Conservation (phyloP, 2,888 invertebrate genomes). For the Diarsia brunnea region DNA sequence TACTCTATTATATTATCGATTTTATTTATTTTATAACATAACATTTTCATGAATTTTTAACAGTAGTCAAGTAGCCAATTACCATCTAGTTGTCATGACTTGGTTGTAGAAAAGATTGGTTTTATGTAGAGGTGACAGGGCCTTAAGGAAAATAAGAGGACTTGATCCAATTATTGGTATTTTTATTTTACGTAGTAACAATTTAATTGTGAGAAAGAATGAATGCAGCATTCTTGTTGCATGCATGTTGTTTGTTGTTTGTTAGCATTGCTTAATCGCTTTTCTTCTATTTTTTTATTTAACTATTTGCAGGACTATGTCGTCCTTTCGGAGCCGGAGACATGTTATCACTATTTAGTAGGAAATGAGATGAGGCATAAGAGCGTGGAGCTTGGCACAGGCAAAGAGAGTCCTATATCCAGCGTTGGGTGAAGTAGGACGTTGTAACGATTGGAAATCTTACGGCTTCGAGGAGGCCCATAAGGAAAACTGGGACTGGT, state of each 20-base stretch:
- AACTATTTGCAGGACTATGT: slow-evolving; percentile 4
- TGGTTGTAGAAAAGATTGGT: not conserved
- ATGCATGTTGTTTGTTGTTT: too few relatives aligned
- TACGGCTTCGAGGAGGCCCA: not conserved
- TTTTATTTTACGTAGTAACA: not conserved
- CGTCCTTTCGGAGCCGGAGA: slow-evolving; percentile 16
- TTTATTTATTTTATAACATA: too few relatives aligned
- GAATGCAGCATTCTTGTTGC: not conserved
- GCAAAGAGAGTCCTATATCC: too few relatives aligned
- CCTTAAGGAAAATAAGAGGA: not conserved
- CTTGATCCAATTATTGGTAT: not conserved
- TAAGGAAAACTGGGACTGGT: not conserved
- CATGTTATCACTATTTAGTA: slow-evolving; percentile 18
- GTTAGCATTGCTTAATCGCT: not conserved
- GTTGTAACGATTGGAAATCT: not conserved
- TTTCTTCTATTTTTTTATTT: not conserved
- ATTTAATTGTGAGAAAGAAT: not conserved
- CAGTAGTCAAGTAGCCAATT: too few relatives aligned
- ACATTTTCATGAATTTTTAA: too few relatives aligned
- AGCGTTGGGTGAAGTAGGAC: too few relatives aligned
- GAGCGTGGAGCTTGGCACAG: too few relatives aligned
- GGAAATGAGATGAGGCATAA: slow-evolving; percentile 31
- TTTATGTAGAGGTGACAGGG: not conserved
- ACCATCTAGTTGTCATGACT: not conserved
- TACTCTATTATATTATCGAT: too few relatives aligned